Base-by-base conservation (phyloP, 2,113 vertebrate species). In the Anguilla japonica region DNA sequence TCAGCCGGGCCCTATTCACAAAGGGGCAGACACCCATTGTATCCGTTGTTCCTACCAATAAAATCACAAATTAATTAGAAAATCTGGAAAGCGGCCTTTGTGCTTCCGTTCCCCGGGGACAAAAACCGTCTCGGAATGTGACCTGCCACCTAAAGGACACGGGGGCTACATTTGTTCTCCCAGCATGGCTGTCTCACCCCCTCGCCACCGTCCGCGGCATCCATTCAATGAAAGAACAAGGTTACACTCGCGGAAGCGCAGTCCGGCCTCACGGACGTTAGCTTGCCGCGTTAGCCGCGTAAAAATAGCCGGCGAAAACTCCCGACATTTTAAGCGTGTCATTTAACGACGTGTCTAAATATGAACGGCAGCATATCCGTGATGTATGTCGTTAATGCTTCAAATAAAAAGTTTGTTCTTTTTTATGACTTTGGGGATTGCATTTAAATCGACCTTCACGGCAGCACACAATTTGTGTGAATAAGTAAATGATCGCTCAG, bases 101-200 rank as follows among this genome's bases (percentile, higher is more conserved):
- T 89, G 80, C 82, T 88, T 40, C 60, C 63, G 81, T n/a, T 57
- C 60, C 39, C 81, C 56, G 43, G 63, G 88, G 85, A 89, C 90
- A 88, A 89, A 88, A 89, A 34, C 86, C 78, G 85, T 90, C 88
- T 88, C 86, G 75, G 85, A 90, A 89, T 90, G 82, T 50, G 83
- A 82, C 63, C 43, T 16, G 3, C 18, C 83, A 34, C 57, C 41
- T 26, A 85, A 79, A 85, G 78, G 81, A 56, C 56, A 50, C 60
- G 20, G 18, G 43, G 39, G 79, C 80, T 84, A 67, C 41, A 75
- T 43, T 75, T n/a, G 79, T 78, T 85, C 41, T 79, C 82, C 82
- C 82, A 83, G 50, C 34, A 40, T 60, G 18, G 57, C 79, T 83
- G 86, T 85, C 85, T 79, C 87, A 67, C 83, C 85, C 34, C 41